Conservation (phyloP, 2,113 vertebrate genomes). For the Pithys albifrons region DNA sequence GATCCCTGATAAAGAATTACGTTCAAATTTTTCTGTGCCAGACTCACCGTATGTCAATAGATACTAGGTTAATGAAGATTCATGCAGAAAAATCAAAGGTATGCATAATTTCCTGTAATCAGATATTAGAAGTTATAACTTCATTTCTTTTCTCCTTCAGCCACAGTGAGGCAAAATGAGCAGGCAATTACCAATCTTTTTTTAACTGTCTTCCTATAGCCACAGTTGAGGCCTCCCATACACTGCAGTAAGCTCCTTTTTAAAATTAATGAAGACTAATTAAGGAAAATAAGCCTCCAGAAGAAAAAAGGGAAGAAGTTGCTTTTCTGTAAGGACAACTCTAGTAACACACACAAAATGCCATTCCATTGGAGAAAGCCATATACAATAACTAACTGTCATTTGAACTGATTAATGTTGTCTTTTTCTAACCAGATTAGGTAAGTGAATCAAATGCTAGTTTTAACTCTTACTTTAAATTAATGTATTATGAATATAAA, state of each 20-base stretch:
- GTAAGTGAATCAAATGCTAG: not conserved
- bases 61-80: not conserved
- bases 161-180: not conserved
- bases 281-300: not conserved
- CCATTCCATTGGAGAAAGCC: not conserved
- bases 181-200: not conserved
- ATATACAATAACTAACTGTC: not conserved
- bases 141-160: not conserved
- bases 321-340: not conserved
- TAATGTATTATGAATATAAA: not conserved
- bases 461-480: not conserved
- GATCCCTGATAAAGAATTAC: not conserved
- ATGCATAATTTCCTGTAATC: not conserved
- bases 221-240: not conserved
- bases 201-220: not conserved
- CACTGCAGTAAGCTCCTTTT: not conserved
- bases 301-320: not conserved
- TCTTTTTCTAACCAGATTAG: not conserved
- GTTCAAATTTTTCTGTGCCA: not conserved
- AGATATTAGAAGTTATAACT: not conserved
- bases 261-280: slow-evolving; percentile 30
- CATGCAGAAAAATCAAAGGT: not conserved
- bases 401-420: not conserved
- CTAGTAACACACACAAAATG: not conserved
- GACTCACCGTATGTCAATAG: not conserved